Base-by-base conservation (phyloP, 2,113 vertebrate genomes). In the Charina bottae region DNA sequence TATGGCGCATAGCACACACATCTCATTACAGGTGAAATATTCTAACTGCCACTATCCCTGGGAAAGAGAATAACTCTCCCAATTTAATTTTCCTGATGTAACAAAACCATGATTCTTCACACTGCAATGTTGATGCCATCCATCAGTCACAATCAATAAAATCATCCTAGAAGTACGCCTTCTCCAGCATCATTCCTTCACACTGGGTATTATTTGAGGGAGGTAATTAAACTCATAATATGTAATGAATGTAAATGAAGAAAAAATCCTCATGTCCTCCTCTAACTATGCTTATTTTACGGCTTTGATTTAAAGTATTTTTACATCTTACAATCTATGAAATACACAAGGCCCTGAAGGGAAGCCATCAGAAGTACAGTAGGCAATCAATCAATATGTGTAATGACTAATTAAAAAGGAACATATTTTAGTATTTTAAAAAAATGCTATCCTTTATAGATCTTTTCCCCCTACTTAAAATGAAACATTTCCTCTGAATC, bases 11-110 rank as follows among this genome's bases (percentile, higher is more conserved):
- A 98, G 98, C 98, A 98, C 98, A 98, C 98, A 97, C 98, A 97
- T 98, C 98, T 98, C 98, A 97, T 98, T 98, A 99, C 99, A 98
- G 98, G 98, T 99, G 98, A 99, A 99, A 99, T 99, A 99, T 98
- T 98, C 98, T 98, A 97, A 98, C 98, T 98, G 98, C 98, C 98
- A 97, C 98, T 97, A 98, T 98, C 98, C 98, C 98, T 98, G 98
- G 98, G 98, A 98, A 98, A 98, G 98, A 98, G 97, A 98, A 98
- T 97, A 98, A 98, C 97, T 98, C 98, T 98, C 98, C 98, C 98
- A 97, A 98, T 98, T 98, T 98, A 98, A 98, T 98, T 98, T 98
- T 98, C 97, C 97, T 98, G 97, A 98, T 98, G 97, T 98, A 98
- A 98, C 97, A 98, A 98, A 98, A 98, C 97, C 97, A 98, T 98